A percentile compares a stretch with the other conserved stretches of the same genome.
These are phyloP conservation scores for Manis javanica DNA, from an alignment of 2,797 vertebrate species.

Conservation along the genomic window DNA sequence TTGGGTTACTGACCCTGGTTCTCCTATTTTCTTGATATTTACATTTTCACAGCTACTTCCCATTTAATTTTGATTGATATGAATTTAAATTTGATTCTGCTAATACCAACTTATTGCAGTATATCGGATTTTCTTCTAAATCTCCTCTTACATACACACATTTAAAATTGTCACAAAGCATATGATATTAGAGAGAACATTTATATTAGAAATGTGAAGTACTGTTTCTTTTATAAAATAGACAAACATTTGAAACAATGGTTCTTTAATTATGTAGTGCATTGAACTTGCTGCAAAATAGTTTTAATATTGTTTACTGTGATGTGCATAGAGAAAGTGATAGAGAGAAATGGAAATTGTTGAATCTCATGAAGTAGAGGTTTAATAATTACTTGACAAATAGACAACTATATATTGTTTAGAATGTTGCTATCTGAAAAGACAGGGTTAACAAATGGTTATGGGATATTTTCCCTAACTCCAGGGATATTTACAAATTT, in stretches of 20 bases:
- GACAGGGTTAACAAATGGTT: neutral
- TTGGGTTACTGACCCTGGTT: neutral
- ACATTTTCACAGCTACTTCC: neutral
- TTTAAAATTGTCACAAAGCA: neutral
- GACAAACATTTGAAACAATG: neutral
- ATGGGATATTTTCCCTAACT: neutral
- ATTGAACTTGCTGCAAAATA: neutral
- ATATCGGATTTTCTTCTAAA: neutral
- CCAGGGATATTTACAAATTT: neutral
- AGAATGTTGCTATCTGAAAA: neutral
- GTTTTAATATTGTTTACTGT: neutral
- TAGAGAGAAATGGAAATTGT: neutral
- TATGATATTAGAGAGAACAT: neutral
- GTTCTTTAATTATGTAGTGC: neutral
- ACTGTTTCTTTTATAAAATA: neutral
- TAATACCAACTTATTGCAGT: neutral
- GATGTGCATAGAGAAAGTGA: neutral
- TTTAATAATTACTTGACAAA: neutral
- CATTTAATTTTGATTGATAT: neutral
- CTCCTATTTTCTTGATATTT: neutral
- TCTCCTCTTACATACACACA: neutral
- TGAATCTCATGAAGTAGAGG: neutral
- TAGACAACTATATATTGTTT: neutral
- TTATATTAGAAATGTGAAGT: neutral
- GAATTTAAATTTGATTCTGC: neutral